Percentiles rank a stretch among this genome's conserved stretches.
Evolutionary conservation across 1,140 invertebrate species (phyloP).

Genomic region (Mycetomoellerius zeteki): DNA sequence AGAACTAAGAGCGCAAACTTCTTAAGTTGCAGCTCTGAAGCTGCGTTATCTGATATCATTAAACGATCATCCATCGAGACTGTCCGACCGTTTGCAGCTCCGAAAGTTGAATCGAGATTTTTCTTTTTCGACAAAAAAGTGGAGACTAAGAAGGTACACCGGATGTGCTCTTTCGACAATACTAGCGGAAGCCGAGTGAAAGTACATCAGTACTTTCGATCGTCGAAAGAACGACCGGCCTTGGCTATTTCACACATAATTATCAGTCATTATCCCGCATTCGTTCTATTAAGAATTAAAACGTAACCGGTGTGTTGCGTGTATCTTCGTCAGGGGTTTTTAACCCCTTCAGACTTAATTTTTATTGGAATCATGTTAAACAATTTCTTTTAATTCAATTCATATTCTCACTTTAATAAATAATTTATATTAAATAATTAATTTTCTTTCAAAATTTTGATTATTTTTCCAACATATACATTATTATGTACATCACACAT

Average conservation of each 20-base stretch:
- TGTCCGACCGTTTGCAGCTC: background rate
- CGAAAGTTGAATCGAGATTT: background rate
- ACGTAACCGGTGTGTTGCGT: slow-evolving; percentile 18
- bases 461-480: no score
- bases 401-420: no score
- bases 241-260: slow-evolving; percentile 57
- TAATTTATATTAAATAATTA: no score
- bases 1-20: background rate
- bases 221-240: slow-evolving; percentile 45
- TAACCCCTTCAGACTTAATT: no score
- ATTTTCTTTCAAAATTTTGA: no score
- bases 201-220: slow-evolving; percentile 43
- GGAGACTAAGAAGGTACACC: background rate
- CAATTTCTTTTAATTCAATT: no score
- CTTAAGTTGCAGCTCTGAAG: background rate
- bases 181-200: slow-evolving; percentile 42
- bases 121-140: background rate
- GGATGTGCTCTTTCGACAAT: slow-evolving; percentile 8
- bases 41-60: background rate
- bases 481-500: no score
- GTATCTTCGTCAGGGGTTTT: background rate
- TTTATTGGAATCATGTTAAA: no score
- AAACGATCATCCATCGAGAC: background rate
- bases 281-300: slow-evolving; percentile 14
- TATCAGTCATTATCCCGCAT: slow-evolving; percentile 16